These are phyloP conservation scores for Pandion haliaetus DNA, from an alignment of 2,113 vertebrate genomes.

Conservation along the genomic window DNA sequence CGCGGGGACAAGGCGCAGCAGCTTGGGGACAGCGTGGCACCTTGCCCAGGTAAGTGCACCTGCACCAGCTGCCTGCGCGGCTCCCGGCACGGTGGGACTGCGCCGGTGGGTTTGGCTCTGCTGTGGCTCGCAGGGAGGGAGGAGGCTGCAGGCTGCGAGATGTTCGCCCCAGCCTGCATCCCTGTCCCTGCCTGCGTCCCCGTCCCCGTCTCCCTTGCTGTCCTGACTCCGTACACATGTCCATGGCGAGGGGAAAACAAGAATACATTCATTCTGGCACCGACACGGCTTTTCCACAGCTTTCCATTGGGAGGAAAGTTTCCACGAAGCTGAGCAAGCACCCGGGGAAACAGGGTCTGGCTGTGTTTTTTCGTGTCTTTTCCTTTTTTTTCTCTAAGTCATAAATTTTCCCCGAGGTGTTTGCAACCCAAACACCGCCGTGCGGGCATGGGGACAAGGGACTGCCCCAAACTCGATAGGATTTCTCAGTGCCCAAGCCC, in stretches of 20 bases:
- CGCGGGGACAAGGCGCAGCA: background rate
- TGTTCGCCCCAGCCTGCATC: background rate
- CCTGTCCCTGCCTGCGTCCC: no score
- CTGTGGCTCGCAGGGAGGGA: background rate
- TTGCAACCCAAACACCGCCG: background rate
- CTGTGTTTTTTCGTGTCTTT: background rate
- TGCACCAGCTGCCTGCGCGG: background rate
- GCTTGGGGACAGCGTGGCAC: background rate
- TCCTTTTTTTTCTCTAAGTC: background rate
- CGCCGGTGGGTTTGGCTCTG: background rate
- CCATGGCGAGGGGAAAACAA: background rate
- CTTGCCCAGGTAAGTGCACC: background rate
- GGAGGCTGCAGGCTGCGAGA: background rate
- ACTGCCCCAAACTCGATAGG: rapidly evolving
- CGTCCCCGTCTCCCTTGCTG: rapidly evolving
- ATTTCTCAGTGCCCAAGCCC: background rate
- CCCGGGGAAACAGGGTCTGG: background rate
- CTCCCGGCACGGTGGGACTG: background rate
- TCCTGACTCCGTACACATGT: background rate
- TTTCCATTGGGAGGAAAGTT: background rate
- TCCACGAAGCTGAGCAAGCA: background rate
- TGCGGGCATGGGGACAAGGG: background rate
- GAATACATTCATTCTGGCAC: background rate
- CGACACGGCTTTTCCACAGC: background rate
- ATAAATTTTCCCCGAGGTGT: background rate